These are phyloP conservation scores for Drosophila willistoni DNA, from an alignment of 1,140 invertebrate species.

Conservation along the genomic window DNA sequence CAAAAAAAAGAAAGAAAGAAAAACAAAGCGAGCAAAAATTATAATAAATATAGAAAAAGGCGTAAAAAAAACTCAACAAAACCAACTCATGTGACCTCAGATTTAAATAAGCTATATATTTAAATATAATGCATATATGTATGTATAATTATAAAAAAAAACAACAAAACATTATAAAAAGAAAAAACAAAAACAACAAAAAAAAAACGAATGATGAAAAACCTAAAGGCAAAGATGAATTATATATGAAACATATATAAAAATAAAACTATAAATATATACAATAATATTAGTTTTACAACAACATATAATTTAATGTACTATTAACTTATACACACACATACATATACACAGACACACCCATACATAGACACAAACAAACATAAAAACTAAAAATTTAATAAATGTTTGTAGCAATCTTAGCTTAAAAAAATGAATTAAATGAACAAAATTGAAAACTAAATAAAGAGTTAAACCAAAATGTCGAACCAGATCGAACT, in stretches of 20 bases:
- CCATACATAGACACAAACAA: conserved; percentile 42
- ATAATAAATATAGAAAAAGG: conserved; percentile 66
- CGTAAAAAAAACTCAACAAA: conserved; percentile 83
- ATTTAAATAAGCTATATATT: conserved; percentile 83
- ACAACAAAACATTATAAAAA: conserved; percentile 46
- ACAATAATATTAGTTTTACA: conserved; percentile 72
- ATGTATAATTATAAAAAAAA: conserved; percentile 50
- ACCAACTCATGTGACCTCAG: conserved; percentile 84
- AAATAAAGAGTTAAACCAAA: conserved; percentile 30
- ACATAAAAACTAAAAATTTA: conserved; percentile 54
- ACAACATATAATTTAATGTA: conserved; percentile 74
- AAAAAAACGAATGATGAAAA: conserved; percentile 27
- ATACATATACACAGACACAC: conserved; percentile 30
- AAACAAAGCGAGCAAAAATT: conserved; percentile 64
- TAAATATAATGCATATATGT: conserved; percentile 66
- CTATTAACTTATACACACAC: conserved; percentile 72
- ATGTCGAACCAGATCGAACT: not conserved
- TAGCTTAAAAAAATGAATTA: conserved; percentile 54
- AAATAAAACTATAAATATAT: conserved; percentile 52
- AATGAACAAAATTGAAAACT: conserved; percentile 41
- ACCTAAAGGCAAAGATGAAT: conserved; percentile 53
- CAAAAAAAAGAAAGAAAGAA: conserved; percentile 67
- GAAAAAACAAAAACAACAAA: conserved; percentile 40
- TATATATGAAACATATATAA: conserved; percentile 79
- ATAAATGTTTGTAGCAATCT: conserved; percentile 75